Percentiles rank a stretch among this genome's conserved stretches.
phyloP scores from a whole-genome alignment of 2,797 vertebrate genomes.

The Cottoperca gobio region DNA sequence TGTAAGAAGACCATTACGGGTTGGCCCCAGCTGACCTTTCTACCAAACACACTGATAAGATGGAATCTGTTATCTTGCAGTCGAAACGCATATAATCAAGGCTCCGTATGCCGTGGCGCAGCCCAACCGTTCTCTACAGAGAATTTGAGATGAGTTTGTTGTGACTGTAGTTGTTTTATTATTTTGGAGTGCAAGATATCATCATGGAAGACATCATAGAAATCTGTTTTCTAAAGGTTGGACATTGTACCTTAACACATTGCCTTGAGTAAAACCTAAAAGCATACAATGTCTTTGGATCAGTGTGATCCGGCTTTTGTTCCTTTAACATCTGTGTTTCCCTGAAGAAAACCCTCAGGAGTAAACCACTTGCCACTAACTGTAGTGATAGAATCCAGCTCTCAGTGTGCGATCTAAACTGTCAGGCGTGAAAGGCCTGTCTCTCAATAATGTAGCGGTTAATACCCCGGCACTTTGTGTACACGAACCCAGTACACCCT shows the following conservation, averaged over 20 bases:
- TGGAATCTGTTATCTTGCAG: slow-evolving; percentile 1
- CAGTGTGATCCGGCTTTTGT: neutral
- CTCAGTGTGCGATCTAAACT: slow-evolving; percentile 20
- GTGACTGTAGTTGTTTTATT: neutral
- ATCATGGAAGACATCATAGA: neutral
- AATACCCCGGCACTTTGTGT: slow-evolving; percentile 46
- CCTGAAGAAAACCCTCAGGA: neutral
- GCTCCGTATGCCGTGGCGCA: neutral
- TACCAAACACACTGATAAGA: neutral
- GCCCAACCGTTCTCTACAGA: neutral
- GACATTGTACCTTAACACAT: neutral
- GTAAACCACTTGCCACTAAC: neutral
- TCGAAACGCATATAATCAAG: neutral
- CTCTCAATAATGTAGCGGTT: slow-evolving; percentile 53
- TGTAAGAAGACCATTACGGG: slow-evolving; percentile 21
- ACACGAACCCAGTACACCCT: slow-evolving; percentile 21
- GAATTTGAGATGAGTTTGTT: neutral
- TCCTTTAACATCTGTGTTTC: neutral
- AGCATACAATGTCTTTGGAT: neutral
- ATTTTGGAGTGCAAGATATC: neutral
- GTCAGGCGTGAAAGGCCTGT: slow-evolving; percentile 14
- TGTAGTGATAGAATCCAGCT: slow-evolving; percentile 8
- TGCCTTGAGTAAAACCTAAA: neutral
- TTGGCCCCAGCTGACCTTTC: slow-evolving; percentile 2
- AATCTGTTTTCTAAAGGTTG: neutral